phyloP scores from a whole-genome alignment of 2,113 vertebrate species.

The Aleadryas rufinucha region DNA sequence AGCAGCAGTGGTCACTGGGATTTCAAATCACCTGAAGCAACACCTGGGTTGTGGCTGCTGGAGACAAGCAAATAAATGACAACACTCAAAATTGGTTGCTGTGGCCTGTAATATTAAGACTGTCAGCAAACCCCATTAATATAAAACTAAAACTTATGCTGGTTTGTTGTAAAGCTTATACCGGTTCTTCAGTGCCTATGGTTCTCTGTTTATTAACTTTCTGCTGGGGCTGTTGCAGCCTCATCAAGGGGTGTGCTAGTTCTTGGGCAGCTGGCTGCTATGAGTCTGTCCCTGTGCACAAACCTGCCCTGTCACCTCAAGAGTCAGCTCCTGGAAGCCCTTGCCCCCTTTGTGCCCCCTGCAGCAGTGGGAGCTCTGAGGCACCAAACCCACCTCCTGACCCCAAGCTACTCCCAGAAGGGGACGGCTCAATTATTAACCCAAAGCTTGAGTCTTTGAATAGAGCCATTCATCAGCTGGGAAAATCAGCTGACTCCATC shows the following conservation, averaged over 20 bases:
- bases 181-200: neutral
- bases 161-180: neutral
- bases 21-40: neutral
- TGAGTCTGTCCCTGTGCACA: neutral
- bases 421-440: conserved; percentile 79
- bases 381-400: neutral
- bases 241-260: too few species aligned
- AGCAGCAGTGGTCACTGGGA: neutral
- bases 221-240: neutral
- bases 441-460: conserved; percentile 81
- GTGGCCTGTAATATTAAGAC: neutral
- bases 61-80: neutral
- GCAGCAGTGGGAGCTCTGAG: neutral
- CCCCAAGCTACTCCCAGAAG: neutral
- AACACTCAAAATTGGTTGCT: neutral
- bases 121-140: neutral
- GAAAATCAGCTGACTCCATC: conserved; percentile 85
- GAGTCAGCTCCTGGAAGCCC: neutral
- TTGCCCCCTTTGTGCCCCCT: neutral
- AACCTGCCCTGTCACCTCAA: neutral
- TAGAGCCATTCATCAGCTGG: conserved; percentile 80
- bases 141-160: neutral
- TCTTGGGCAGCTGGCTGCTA: neutral
- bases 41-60: neutral
- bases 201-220: neutral